These are phyloP conservation scores for Coptodon rendalli DNA, from an alignment of 2,113 vertebrate genomes.

Conservation along the genomic window DNA sequence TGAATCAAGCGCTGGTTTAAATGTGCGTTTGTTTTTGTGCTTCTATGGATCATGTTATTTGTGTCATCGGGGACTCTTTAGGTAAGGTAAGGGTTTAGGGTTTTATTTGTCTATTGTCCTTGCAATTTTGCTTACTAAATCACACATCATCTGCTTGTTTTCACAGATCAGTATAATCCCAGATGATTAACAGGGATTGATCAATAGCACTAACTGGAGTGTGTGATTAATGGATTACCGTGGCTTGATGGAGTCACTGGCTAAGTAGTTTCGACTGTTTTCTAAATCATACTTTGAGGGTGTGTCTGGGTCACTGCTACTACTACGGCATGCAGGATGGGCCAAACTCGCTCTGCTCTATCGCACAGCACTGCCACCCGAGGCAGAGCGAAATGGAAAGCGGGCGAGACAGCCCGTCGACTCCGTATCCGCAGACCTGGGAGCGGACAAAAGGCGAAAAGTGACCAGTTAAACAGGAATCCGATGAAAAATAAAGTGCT, in stretches of 20 bases:
- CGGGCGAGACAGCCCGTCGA: neutral
- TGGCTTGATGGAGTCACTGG: neutral
- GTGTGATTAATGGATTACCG: slow-evolving; percentile 20
- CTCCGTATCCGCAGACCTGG: slow-evolving; percentile 2
- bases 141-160: neutral
- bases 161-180: neutral
- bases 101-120: neutral
- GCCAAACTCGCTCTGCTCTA: slow-evolving; percentile 58
- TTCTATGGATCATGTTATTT: neutral
- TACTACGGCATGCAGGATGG: slow-evolving; percentile 70
- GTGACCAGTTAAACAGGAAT: slow-evolving; percentile 36
- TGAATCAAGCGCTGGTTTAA: neutral
- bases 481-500: slow-evolving; percentile 66
- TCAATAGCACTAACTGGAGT: neutral
- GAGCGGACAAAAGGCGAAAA: neutral
- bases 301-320: slow-evolving; percentile 35
- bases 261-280: neutral
- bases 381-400: slow-evolving; percentile 38
- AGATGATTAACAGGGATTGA: neutral
- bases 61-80: neutral
- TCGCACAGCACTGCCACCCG: slow-evolving; percentile 12
- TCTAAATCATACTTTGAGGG: slow-evolving; percentile 17
- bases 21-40: neutral
- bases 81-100: neutral
- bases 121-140: neutral